Percentiles rank a stretch among this genome's conserved stretches.
These are phyloP conservation scores for Mesochorus sp. DNA, from an alignment of 2,888 invertebrate genomes.

Conservation along the genomic window DNA sequence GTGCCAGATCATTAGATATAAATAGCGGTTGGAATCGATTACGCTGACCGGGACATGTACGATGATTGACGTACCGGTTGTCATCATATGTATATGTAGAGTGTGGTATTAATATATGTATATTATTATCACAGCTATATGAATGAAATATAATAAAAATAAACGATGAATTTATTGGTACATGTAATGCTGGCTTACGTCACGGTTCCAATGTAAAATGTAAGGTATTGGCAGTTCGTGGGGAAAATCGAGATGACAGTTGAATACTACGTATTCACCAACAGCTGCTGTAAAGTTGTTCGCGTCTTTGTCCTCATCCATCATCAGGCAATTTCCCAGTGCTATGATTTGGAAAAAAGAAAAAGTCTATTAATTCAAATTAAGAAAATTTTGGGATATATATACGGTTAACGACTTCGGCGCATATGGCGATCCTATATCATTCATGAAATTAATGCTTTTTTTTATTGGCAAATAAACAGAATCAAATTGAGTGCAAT, in stretches of 20 bases:
- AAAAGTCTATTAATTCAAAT: too few species aligned
- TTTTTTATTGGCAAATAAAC: neutral
- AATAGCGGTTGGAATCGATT: constrained; percentile 33
- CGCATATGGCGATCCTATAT: neutral
- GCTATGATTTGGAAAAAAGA: constrained; percentile 66
- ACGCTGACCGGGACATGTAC: constrained; percentile 21
- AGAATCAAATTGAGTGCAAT: neutral
- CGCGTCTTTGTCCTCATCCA: constrained; percentile 79
- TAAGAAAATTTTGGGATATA: too few species aligned
- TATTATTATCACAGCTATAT: constrained; percentile 1
- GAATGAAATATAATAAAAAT: constrained; percentile 31
- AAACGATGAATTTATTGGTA: constrained; percentile 7
- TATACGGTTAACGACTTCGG: too few species aligned
- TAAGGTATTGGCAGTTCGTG: constrained; percentile 93
- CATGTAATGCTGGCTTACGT: constrained; percentile 85
- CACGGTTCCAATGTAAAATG: constrained; percentile 94
- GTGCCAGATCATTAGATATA: constrained; percentile 17
- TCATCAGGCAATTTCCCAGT: constrained; percentile 73
- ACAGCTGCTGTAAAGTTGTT: constrained; percentile 86
- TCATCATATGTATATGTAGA: neutral
- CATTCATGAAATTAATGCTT: constrained; percentile 22
- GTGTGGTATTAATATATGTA: neutral
- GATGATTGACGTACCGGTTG: constrained; percentile 49
- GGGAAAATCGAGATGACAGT: constrained; percentile 94
- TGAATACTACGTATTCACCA: constrained; percentile 90